Percentiles rank a stretch among this genome's conserved stretches.
phyloP scores from a whole-genome alignment of 1,140 invertebrate genomes.

The Phortica variegata region DNA sequence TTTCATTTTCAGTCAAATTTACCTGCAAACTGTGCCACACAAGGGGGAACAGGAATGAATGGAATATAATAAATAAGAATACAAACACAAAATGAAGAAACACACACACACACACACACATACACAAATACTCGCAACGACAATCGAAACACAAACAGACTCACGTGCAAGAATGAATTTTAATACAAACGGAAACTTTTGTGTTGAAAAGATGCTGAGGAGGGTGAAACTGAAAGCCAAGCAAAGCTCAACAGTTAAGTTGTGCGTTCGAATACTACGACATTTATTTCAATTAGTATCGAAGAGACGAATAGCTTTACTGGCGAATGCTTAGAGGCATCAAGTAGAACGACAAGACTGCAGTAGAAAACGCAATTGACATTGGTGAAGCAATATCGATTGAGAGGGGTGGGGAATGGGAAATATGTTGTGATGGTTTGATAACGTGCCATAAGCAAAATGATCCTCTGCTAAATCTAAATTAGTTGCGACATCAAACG shows the following conservation, averaged over 20 bases:
- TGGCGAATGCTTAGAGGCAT: too few species aligned
- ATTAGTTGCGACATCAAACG: too few species aligned
- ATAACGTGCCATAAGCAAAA: too few species aligned
- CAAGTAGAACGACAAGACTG: too few species aligned
- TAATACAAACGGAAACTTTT: too few species aligned
- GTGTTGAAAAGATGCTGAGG: slow-evolving; percentile 35
- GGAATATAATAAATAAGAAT: slow-evolving; percentile 53
- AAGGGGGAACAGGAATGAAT: slow-evolving; percentile 2
- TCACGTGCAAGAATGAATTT: slow-evolving; percentile 42
- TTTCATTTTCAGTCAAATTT: slow-evolving; percentile 45
- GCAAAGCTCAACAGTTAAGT: slow-evolving; percentile 8
- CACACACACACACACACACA: background rate
- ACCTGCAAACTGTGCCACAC: slow-evolving; percentile 32
- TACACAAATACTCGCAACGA: background rate
- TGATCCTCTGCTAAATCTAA: too few species aligned
- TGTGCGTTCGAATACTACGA: slow-evolving; percentile 19
- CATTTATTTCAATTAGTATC: slow-evolving; percentile 52
- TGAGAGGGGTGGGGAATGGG: too few species aligned
- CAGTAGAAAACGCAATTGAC: too few species aligned
- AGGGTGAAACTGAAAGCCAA: background rate
- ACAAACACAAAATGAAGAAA: slow-evolving; percentile 37
- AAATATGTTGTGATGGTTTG: too few species aligned
- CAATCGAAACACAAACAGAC: too few species aligned
- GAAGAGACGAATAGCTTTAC: too few species aligned
- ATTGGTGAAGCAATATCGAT: too few species aligned